Evolutionary conservation across 2,888 invertebrate species (phyloP), one percentile per base, ranked within the genome.

Genomic region (Acronicta aceris): DNA sequence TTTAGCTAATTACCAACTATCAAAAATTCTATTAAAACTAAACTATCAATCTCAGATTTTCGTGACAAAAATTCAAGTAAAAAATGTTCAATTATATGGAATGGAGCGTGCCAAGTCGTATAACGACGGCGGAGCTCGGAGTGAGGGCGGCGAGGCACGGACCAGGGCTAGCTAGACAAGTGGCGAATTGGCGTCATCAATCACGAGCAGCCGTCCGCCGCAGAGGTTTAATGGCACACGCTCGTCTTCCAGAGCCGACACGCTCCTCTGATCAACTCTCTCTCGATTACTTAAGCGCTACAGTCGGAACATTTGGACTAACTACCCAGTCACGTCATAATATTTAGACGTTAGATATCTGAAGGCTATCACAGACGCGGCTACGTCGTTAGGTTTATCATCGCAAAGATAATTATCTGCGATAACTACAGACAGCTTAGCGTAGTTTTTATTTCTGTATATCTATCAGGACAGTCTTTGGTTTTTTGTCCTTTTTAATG

Each of bases 151-250:
- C 67, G 63, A 67, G 64, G 65, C 58, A 53, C 59, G 63, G 71
- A 50, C 66, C 55, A 21, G 66, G 63, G 65, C 38, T 5, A 38
- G 70, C 82, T 81, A 86, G 89, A 83, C 88, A 86, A 89, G 87
- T 88, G 86, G 89, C 86, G 89, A 88, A 92, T 91, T 91, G 90
- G 85, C 88, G 81, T 89, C 91, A 93, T 93, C 92, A 92, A 93
- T 93, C 92, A 91, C 87, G 66, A 66, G 70, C 76, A 76, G 82
- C 83, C 86, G 85, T 85, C 85, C 81, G 81, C 82, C 82, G 81
- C 87, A 87, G 83, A 81, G 87, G 83, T 88, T 86, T 87, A 89
- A 89, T 86, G 85, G 73, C 82, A 74, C 82, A 78, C 80, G 81
- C 84, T 82, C 82, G 79, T 85, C 87, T 86, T 83, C 81, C 78